Evolutionary conservation across 1,140 invertebrate species (phyloP).

Genomic region (Drosophila nebulosa): DNA sequence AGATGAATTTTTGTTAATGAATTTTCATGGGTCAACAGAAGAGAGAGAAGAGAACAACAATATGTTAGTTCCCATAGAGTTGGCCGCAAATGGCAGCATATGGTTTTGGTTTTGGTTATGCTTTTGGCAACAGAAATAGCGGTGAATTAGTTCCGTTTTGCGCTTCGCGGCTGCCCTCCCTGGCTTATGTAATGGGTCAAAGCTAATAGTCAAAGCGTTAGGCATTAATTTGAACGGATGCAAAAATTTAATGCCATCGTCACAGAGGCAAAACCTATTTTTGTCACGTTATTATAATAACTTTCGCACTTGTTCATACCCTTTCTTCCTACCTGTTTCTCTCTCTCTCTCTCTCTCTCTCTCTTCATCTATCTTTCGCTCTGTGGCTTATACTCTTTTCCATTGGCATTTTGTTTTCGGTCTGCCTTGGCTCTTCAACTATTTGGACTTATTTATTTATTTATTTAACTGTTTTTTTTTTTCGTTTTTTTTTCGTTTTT

Average conservation of each 20-base stretch:
- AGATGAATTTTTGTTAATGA: slow-evolving; percentile 45
- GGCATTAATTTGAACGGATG: slow-evolving; percentile 43
- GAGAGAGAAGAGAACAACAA: not conserved
- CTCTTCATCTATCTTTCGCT: slow-evolving; percentile 2
- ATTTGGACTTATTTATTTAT: slow-evolving; percentile 57
- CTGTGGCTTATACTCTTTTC: slow-evolving; percentile 8
- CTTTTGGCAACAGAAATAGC: not conserved
- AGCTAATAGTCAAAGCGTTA: slow-evolving; percentile 36
- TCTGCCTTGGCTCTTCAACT: slow-evolving; percentile 46
- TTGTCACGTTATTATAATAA: slow-evolving; percentile 32
- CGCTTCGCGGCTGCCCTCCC: slow-evolving; percentile 5
- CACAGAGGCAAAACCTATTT: slow-evolving; percentile 9
- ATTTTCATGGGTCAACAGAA: slow-evolving; percentile 19
- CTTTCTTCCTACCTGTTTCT: slow-evolving; percentile 17
- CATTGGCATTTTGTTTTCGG: slow-evolving; percentile 9
- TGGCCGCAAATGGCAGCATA: slow-evolving; percentile 4
- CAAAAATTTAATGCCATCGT: slow-evolving; percentile 31
- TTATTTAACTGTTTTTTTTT: slow-evolving; percentile 26
- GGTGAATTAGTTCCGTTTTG: slow-evolving; percentile 66
- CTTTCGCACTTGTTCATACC: slow-evolving; percentile 41
- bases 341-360: not conserved
- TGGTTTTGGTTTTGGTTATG: slow-evolving; percentile 4
- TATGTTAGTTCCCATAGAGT: not conserved
- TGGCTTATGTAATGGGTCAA: slow-evolving; percentile 63
- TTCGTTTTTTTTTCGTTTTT: slow-evolving; percentile 26